Evolutionary conservation across 2,888 invertebrate genomes (phyloP).

Genomic region (Rhagium mordax): DNA sequence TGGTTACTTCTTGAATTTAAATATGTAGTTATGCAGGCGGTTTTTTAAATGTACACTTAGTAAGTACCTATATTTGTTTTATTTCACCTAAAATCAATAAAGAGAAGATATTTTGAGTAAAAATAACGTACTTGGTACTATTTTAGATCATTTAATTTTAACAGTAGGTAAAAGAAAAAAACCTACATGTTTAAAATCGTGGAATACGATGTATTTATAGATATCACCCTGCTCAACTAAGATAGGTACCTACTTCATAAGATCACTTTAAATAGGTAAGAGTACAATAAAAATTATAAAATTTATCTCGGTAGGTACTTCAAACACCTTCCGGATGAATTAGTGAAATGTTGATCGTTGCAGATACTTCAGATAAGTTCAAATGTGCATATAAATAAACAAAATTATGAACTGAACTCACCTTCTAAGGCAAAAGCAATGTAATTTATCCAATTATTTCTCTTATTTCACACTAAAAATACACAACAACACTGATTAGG

Average conservation of each 20-base stretch:
- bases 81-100: not conserved
- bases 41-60: not conserved
- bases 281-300: slow-evolving; percentile 27
- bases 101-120: not conserved
- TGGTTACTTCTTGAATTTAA: not conserved
- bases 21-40: not conserved
- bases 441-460: slow-evolving; percentile 26
- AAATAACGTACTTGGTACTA: not conserved
- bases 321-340: not conserved
- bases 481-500: slow-evolving; percentile 28
- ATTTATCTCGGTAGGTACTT: slow-evolving; percentile 4
- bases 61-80: not conserved
- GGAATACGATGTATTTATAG: slow-evolving; percentile 20
- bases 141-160: slow-evolving; percentile 1
- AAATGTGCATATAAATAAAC: not conserved
- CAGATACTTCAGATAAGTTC: not conserved
- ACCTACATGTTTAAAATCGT: not conserved
- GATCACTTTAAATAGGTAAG: slow-evolving; percentile 12
- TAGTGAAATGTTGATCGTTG: not conserved
- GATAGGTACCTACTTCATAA: slow-evolving; percentile 18
- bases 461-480: slow-evolving; percentile 24
- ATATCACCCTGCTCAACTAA: slow-evolving; percentile 14
- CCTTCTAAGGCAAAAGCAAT: slow-evolving; percentile 23
- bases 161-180: not conserved
- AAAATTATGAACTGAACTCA: slow-evolving; percentile 9